Base-by-base conservation (phyloP, 2,888 invertebrate species). In the Phaedon cochleariae region DNA sequence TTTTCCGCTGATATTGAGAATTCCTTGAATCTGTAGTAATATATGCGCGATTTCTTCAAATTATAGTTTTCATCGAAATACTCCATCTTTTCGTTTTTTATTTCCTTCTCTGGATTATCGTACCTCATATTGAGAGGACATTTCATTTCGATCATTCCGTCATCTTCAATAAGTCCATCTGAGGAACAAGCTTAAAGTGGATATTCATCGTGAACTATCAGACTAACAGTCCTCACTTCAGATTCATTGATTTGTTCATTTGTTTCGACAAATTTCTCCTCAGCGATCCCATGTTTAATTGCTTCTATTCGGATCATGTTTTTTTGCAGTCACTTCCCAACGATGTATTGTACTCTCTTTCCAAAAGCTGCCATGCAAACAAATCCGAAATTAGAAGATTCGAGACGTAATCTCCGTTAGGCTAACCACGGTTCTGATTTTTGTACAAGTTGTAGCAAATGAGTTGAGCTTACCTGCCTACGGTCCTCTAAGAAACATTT, bases 131-230 rank as follows among this genome's bases (percentile, higher is more conserved):
- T 34, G 18, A 41, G 37, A 9, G 55, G 55, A 12, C 41, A 55
- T 20, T 55, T 55, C 7, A 58, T n/a, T n/a, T 58, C 48, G 4
- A 58, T n/a, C 0, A 58, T 29, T 9, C 48, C 48, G 22, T 58
- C 48, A 17, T 22, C 46, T 4, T 12, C 31, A 1, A 58, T 18
- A n/a, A 58, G 22, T 10, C 58, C 58, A 58, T 58, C 48, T 1
- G 31, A 18, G 12, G 58, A 58, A 26, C 26, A 45, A 15, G 46
- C 46, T 18, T 48, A 29, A 26, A 22, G 48, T 26, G 45, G 29
- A 15, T n/a, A 9, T 18, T 46, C 18, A 17, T 29, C 22, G 17
- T 29, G 48, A 29, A 58, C 18, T 29, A 46, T 48, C n/a, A 58
- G 26, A 7, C 58, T 17, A 2, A 26, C 52, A 26, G 0, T 12